These are phyloP conservation scores for Myotis planiceps DNA, from an alignment of 2,797 vertebrate genomes.

Conservation along the genomic window DNA sequence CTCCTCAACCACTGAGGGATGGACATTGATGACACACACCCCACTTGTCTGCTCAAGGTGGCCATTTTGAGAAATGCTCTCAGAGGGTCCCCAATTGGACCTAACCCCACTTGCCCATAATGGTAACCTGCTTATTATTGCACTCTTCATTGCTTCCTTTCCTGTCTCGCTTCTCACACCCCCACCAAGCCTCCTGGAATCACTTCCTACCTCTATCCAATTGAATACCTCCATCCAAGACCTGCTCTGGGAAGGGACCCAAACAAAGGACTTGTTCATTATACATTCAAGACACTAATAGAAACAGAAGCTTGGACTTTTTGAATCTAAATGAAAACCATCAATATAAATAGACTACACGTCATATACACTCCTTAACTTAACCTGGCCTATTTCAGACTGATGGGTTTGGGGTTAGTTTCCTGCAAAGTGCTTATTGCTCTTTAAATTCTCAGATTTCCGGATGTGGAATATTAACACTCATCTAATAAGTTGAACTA, in stretches of 20 bases:
- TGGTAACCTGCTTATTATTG: background rate
- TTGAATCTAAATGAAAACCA: background rate
- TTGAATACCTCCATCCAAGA: background rate
- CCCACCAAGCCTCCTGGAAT: background rate
- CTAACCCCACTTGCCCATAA: background rate
- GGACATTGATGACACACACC: fast-evolving
- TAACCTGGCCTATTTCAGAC: background rate
- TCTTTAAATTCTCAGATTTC: conserved; percentile 62
- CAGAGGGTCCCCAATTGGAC: background rate
- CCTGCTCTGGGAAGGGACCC: background rate
- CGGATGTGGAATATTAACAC: conserved; percentile 70
- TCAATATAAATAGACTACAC: conserved; percentile 32
- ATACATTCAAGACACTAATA: background rate
- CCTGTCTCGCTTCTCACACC: background rate
- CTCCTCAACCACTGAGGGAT: background rate
- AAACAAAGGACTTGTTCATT: background rate
- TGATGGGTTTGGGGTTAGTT: background rate
- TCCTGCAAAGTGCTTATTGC: conserved; percentile 47
- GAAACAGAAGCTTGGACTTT: background rate
- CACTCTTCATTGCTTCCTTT: background rate
- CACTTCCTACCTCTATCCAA: background rate
- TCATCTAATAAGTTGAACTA: conserved; percentile 63
- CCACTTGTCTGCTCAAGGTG: background rate
- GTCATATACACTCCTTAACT: background rate
- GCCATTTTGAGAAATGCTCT: background rate